Evolutionary conservation across 2,113 vertebrate genomes (phyloP), one percentile per base, ranked within the genome.

Genomic region (Narcine bancroftii): DNA sequence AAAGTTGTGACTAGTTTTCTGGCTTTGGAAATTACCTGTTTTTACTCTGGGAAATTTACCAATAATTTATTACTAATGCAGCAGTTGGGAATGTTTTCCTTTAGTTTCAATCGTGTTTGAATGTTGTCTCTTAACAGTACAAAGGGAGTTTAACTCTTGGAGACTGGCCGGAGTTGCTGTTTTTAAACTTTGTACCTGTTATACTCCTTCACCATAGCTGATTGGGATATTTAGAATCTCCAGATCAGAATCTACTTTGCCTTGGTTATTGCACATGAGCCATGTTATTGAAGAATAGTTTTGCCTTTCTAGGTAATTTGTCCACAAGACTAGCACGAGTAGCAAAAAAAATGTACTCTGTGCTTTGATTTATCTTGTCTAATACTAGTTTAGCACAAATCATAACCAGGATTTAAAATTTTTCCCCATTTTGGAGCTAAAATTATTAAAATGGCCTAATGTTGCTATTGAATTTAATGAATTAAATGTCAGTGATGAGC

Each of bases 1-100:
- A 71, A 26, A 69, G 66, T 69, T 91, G 24, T 45, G 39, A 71
- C 89, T 36, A 21, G 63, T 11, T 42, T 91, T 47, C 24, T 91
- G 11, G 39, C 45, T 69, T 66, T 91, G 89, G 89, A 71, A 91
- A 91, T 42, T 69, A 91, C 63, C 63, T 69, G 63, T 56, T 91
- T 91, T 45, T 36, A 91, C 65, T 91, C 39, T 91, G 89, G n/a
- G 42, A 60, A 69, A 42, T 47, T 15, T 47, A 9, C 29, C 89
- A 42, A 1, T 13, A 15, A 69, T 42, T 69, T 69, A 42, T 47
- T 91, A 26, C 65, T 17, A 17, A 6, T 24, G 24, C 24, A 42
- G 63, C 9, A 42, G 21, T 24, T 66, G 26, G 87, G 10, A 69
- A 45, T 66, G 24, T 2, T 39, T 63, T 39, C 26, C 19, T 21